Percentiles rank a stretch among this genome's conserved stretches.
phyloP scores from a whole-genome alignment of 1,140 invertebrate genomes.

The Sycophila sp. region DNA sequence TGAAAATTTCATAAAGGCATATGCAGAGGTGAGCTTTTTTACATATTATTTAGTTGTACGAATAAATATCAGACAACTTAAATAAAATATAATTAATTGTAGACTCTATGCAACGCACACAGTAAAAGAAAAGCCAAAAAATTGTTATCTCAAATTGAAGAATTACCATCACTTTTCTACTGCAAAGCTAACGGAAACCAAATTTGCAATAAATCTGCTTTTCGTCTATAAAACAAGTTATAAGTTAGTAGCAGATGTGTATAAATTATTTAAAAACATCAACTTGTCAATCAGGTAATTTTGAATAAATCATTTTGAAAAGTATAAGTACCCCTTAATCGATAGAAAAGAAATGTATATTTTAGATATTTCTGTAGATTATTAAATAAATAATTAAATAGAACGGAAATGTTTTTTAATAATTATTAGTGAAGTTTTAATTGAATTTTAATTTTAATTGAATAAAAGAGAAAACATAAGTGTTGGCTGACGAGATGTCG shows the following conservation, averaged over 20 bases:
- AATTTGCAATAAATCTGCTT: background rate
- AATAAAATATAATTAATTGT: background rate
- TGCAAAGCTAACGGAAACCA: background rate
- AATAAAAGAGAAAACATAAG: background rate
- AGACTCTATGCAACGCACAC: background rate
- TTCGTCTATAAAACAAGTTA: no score
- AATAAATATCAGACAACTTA: background rate
- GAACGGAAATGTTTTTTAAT: background rate
- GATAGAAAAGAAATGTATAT: no score
- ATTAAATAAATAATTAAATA: no score
- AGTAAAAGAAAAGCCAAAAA: background rate
- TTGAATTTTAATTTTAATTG: background rate
- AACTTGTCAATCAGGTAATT: no score
- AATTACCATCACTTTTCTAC: background rate
- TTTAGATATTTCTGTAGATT: no score
- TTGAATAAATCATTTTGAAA: no score
- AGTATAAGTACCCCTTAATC: no score
- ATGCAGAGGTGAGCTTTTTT: background rate
- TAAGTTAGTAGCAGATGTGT: no score
- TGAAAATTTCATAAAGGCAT: background rate
- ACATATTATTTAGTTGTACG: background rate
- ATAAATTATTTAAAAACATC: no score
- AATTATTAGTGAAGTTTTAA: background rate
- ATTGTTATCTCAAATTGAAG: background rate
- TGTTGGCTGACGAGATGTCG: conserved; percentile 24